A percentile compares a stretch with the other conserved stretches of the same genome.
Conservation (phyloP, 2,888 invertebrate species). For the Nebria brevicollis region DNA sequence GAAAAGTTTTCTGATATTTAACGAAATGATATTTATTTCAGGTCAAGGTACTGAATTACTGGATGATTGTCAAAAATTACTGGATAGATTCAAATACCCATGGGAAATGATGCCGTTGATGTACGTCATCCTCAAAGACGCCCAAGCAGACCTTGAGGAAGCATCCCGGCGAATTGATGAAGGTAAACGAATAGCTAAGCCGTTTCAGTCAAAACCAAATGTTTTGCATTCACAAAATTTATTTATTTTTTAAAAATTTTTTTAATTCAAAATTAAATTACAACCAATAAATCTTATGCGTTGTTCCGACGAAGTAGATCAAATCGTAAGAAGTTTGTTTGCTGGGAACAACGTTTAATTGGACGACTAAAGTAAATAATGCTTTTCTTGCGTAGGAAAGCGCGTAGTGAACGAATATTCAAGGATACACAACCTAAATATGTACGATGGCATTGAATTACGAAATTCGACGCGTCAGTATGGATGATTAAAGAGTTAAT, state of each 20-base stretch:
- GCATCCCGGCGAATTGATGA: conserved; percentile 80
- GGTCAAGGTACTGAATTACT: conserved; percentile 68
- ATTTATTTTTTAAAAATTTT: no score
- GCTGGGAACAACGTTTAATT: neutral
- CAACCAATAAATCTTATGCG: no score
- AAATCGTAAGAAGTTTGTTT: no score
- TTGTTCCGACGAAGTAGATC: no score
- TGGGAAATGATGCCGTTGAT: conserved; percentile 85
- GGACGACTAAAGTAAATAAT: conserved; percentile 15
- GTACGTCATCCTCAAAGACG: conserved; percentile 82
- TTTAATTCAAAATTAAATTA: no score
- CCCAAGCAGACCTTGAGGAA: conserved; percentile 78
- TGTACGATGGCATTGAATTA: conserved; percentile 79
- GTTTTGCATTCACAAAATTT: neutral
- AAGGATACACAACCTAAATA: conserved; percentile 77
- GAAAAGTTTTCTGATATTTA: no score
- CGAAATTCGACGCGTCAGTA: conserved; percentile 82
- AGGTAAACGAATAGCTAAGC: conserved; percentile 65
- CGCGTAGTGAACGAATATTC: conserved; percentile 80
- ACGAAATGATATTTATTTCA: conserved; percentile 54
- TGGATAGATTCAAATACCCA: conserved; percentile 80
- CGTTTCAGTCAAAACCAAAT: neutral
- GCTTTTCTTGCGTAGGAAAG: conserved; percentile 66
- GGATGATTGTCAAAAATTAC: conserved; percentile 78
- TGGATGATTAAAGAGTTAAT: conserved; percentile 75